phyloP scores from a whole-genome alignment of 2,113 vertebrate species.

The Zapornia atra region DNA sequence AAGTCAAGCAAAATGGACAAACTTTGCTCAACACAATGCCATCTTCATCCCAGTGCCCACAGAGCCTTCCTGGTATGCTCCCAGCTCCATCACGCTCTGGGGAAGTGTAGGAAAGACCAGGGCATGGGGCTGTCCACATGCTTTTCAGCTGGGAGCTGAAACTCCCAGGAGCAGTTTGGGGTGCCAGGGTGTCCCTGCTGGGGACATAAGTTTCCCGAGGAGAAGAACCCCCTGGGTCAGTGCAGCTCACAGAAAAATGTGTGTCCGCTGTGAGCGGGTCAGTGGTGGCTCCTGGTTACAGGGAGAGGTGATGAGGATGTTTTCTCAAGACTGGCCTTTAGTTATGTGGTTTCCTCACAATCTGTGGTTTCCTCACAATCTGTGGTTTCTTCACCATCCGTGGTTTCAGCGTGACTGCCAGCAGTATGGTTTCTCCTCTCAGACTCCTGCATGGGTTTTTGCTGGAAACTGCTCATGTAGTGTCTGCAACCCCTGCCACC shows the following conservation, averaged over 20 bases:
- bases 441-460: not conserved
- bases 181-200: not conserved
- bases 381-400: not conserved
- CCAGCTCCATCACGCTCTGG: not conserved
- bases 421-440: not conserved
- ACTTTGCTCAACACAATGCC: not conserved
- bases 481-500: not conserved
- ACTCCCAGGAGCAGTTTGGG: not conserved
- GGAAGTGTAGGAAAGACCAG: not conserved
- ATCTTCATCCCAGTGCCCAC: not conserved
- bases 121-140: not conserved
- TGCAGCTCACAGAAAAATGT: accelerated
- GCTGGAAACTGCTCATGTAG: not conserved
- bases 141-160: not conserved
- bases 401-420: not conserved
- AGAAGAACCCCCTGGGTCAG: not conserved
- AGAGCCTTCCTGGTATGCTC: not conserved
- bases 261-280: not conserved
- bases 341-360: not conserved
- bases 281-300: not conserved
- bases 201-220: not conserved
- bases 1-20: not conserved
- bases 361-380: not conserved
- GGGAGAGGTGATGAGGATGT: not conserved
- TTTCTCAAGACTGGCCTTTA: constrained; percentile 5